phyloP scores from a whole-genome alignment of 2,888 invertebrate genomes.

The Pollenia labialis region DNA sequence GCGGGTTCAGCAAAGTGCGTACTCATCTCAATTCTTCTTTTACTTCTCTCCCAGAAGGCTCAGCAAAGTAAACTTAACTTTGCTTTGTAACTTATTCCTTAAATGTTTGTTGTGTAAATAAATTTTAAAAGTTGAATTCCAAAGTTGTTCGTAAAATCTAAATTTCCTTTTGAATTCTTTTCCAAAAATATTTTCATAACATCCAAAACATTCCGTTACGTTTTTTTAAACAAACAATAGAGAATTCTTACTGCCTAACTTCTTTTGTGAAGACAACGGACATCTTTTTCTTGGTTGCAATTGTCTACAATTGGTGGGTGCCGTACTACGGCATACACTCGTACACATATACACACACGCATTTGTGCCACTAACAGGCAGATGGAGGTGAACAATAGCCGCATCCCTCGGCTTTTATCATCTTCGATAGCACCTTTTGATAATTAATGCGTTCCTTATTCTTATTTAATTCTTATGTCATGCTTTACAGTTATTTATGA shows the following conservation, averaged over 20 bases:
- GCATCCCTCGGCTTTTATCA: constrained; percentile 39
- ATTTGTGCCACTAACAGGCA: constrained; percentile 28
- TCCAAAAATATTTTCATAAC: not conserved
- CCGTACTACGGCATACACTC: constrained; percentile 40
- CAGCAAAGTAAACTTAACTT: no score
- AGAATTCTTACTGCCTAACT: not conserved
- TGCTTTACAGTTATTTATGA: constrained; percentile 75
- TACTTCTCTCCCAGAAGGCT: no score
- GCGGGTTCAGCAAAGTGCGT: no score
- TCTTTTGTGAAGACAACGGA: constrained; percentile 10
- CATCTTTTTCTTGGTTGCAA: not conserved
- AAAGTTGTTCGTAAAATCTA: not conserved
- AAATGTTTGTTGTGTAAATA: no score
- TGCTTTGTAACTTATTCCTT: no score
- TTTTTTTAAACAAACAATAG: constrained; percentile 42
- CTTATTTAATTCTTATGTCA: constrained; percentile 67
- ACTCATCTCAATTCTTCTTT: no score
- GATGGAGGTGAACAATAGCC: constrained; percentile 46
- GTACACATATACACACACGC: not conserved
- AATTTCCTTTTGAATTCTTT: not conserved
- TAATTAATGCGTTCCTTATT: constrained; percentile 67
- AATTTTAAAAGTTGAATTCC: not conserved
- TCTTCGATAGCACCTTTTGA: constrained; percentile 62
- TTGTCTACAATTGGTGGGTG: constrained; percentile 62
- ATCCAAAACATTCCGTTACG: constrained; percentile 21